Evolutionary conservation across 2,888 invertebrate genomes (phyloP).

Genomic region (Drosophila kambysellisi): DNA sequence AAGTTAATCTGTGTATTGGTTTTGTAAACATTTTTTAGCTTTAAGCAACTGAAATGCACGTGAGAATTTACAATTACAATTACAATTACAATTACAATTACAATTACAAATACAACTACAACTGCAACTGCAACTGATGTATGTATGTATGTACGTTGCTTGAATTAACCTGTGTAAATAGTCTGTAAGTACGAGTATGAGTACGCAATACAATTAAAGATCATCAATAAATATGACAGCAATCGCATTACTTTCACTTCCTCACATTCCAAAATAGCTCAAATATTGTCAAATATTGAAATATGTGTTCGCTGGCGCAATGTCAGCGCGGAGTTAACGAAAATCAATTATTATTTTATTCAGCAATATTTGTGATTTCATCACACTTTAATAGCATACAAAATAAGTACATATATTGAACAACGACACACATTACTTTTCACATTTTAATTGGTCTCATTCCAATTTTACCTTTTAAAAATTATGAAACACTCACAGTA

Average conservation of each 20-base stretch:
- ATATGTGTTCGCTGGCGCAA: background rate
- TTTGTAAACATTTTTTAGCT: slow-evolving; percentile 70
- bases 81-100: slow-evolving; percentile 17
- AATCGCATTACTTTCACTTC: slow-evolving; percentile 27
- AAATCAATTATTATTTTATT: background rate
- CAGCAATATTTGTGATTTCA: background rate
- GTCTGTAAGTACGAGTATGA: slow-evolving; percentile 51
- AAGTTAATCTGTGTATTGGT: slow-evolving; percentile 18
- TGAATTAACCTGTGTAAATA: slow-evolving; percentile 68
- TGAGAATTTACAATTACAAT: slow-evolving; percentile 72
- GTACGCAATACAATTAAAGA: slow-evolving; percentile 65
- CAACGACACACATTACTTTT: background rate
- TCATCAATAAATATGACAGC: slow-evolving; percentile 64
- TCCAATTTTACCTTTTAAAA: background rate
- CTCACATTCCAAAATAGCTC: background rate
- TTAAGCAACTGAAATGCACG: slow-evolving; percentile 81
- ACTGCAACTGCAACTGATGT: slow-evolving; percentile 23
- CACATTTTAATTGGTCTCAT: background rate
- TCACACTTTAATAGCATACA: background rate
- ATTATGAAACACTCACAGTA: background rate
- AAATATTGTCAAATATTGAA: background rate
- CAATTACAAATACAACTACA: slow-evolving; percentile 18
- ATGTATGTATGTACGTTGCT: slow-evolving; percentile 48
- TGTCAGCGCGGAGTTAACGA: background rate
- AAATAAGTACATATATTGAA: background rate